phyloP scores from a whole-genome alignment of 1,140 invertebrate species.

The Nomia melanderi region DNA sequence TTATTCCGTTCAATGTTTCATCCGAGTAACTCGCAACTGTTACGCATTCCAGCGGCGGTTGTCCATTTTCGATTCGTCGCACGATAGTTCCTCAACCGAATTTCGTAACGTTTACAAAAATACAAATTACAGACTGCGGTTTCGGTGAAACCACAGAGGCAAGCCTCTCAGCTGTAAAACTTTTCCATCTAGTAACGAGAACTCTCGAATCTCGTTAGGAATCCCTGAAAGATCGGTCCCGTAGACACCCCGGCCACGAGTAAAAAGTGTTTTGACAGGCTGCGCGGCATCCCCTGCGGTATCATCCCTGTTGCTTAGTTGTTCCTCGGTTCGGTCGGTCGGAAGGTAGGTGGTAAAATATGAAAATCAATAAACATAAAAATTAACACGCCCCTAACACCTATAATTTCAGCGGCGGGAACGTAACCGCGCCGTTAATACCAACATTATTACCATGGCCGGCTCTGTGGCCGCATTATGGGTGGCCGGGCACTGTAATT shows the following conservation, averaged over 20 bases:
- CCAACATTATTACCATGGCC: constrained; percentile 73
- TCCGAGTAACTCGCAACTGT: no score
- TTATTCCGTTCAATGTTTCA: no score
- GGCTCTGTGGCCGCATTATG: constrained; percentile 67
- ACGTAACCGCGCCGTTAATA: constrained; percentile 73
- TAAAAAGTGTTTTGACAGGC: background rate
- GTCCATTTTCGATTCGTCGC: no score
- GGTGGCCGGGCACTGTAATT: constrained; percentile 75
- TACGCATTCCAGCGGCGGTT: no score
- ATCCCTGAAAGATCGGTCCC: background rate
- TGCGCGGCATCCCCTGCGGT: background rate
- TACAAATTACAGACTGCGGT: background rate
- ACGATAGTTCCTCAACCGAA: no score
- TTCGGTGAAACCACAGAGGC: background rate
- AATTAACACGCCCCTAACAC: constrained; percentile 76
- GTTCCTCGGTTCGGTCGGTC: background rate
- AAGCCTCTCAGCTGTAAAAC: background rate
- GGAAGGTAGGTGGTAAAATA: constrained; percentile 75
- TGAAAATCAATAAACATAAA: constrained; percentile 80
- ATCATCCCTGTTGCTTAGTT: background rate
- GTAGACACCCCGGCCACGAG: background rate
- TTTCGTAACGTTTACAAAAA: no score
- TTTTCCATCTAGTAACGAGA: background rate
- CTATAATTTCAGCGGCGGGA: constrained; percentile 70
- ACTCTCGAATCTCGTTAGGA: constrained; percentile 13